These are phyloP conservation scores for Ammodytes dubius DNA, from an alignment of 2,113 vertebrate genomes.

Conservation along the genomic window DNA sequence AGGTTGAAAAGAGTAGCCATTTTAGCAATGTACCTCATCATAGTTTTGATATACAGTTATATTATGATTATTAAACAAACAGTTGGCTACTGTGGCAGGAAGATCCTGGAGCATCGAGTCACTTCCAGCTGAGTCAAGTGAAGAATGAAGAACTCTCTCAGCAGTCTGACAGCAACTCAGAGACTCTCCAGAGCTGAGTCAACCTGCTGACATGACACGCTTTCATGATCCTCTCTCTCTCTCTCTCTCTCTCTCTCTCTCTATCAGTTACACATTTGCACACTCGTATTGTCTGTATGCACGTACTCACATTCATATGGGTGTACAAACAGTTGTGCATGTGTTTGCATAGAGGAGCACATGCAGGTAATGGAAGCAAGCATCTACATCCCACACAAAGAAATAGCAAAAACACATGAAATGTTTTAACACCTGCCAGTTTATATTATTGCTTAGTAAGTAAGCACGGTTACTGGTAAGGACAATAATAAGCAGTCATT, in stretches of 20 bases:
- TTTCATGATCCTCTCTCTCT: not conserved
- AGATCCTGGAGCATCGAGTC: conserved; percentile 12
- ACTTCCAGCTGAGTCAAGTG: conserved; percentile 34
- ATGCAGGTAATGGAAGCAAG: conserved; percentile 3
- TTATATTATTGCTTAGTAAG: not conserved
- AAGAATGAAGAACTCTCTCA: conserved; percentile 50
- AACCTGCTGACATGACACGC: conserved; percentile 20
- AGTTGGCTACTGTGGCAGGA: not conserved
- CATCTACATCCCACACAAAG: not conserved
- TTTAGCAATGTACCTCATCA: not conserved
- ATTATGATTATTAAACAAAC: not conserved
- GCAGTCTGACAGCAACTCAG: not conserved
- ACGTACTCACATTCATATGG: not conserved
- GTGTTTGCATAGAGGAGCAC: not conserved
- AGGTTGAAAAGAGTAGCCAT: too few species aligned
- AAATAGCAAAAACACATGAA: not conserved
- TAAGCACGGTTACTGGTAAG: not conserved
- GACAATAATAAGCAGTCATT: not conserved
- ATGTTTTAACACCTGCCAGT: not conserved
- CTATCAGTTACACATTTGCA: not conserved
- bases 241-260: too few species aligned
- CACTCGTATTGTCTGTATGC: not conserved
- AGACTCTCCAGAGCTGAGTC: conserved; percentile 8
- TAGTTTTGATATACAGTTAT: not conserved
- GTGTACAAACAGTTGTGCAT: not conserved